Evolutionary conservation across 1,140 invertebrate genomes (phyloP).

Genomic region (Mylabris phalerata): DNA sequence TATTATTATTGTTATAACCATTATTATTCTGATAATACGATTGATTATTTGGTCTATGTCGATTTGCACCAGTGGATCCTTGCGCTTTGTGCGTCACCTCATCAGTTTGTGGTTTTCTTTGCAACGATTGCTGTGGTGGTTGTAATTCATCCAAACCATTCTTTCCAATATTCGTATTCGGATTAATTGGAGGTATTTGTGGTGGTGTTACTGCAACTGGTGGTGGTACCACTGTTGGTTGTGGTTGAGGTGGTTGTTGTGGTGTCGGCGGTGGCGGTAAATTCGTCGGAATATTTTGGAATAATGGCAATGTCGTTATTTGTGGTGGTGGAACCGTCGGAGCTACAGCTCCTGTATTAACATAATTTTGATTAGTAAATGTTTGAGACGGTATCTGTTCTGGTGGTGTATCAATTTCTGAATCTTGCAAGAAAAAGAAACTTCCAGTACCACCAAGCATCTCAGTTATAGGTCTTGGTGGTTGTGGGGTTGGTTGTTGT

Average conservation of each 20-base stretch:
- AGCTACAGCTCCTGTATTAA: conserved; percentile 14
- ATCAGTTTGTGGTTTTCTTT: conserved; percentile 18
- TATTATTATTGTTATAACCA: conserved; percentile 23
- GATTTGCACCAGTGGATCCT: conserved; percentile 9
- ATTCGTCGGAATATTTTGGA: conserved; percentile 2
- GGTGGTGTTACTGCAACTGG: background rate
- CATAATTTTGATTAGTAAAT: conserved; percentile 70
- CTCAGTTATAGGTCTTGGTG: conserved; percentile 57
- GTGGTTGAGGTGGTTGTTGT: conserved; percentile 12
- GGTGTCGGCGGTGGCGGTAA: conserved; percentile 11
- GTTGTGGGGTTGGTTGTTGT: conserved; percentile 28
- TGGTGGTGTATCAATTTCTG: conserved; percentile 62
- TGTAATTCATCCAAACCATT: conserved; percentile 21
- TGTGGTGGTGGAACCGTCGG: conserved; percentile 10
- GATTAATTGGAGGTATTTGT: conserved; percentile 6
- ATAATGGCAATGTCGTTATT: background rate
- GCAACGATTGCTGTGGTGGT: conserved; percentile 16
- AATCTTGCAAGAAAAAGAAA: conserved; percentile 71
- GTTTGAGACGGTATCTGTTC: conserved; percentile 63
- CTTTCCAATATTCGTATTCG: conserved; percentile 9
- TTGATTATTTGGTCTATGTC: conserved; percentile 26
- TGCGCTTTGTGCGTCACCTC: conserved; percentile 14
- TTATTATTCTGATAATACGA: conserved; percentile 36
- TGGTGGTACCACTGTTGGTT: background rate
- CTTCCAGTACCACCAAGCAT: conserved; percentile 59